Conservation (phyloP, 2,888 invertebrate species). For the Synergus itoensis region DNA sequence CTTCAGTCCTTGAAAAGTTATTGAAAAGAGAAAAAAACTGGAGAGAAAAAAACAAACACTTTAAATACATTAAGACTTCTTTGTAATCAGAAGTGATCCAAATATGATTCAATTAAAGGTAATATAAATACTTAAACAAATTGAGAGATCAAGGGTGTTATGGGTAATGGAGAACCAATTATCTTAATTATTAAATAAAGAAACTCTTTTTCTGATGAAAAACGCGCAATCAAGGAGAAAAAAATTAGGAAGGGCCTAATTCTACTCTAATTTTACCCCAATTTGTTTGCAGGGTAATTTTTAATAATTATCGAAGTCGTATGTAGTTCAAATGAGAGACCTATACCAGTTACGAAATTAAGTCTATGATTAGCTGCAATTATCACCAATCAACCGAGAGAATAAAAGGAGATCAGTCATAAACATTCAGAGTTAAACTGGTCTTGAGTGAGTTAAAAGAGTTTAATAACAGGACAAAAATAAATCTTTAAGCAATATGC, state of each 20-base stretch:
- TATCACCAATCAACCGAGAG: conserved; percentile 15
- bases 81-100: too few species aligned
- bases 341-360: neutral
- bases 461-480: neutral
- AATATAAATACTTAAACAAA: neutral
- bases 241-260: neutral
- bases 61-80: too few species aligned
- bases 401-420: neutral
- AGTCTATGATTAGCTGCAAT: conserved; percentile 10
- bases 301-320: neutral
- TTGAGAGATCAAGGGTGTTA: neutral
- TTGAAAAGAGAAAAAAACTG: too few species aligned
- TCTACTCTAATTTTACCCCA: neutral
- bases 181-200: neutral
- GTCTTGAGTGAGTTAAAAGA: neutral
- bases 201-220: neutral
- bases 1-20: too few species aligned
- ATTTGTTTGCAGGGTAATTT: neutral
- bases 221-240: too few species aligned
- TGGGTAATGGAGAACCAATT: neutral
- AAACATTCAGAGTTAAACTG: neutral
- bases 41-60: too few species aligned
- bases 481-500: neutral
- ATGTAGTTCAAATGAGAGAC: conserved; percentile 4
- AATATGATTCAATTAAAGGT: neutral